Percentiles rank a stretch among this genome's conserved stretches.
These are phyloP conservation scores for Pemphredon lugubris DNA, from an alignment of 2,888 invertebrate species.

Conservation along the genomic window DNA sequence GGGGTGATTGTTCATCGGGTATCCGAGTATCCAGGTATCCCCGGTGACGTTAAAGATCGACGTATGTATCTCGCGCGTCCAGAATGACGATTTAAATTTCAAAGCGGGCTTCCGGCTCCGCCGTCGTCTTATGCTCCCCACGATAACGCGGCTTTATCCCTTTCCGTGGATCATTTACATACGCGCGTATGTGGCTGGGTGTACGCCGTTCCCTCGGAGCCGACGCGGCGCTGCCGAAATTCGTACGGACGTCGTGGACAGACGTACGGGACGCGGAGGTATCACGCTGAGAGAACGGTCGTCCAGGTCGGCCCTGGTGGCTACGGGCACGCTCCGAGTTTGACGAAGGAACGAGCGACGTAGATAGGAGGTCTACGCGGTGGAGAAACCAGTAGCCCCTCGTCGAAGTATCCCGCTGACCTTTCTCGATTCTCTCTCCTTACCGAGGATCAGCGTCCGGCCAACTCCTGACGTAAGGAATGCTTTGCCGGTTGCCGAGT, in stretches of 20 bases:
- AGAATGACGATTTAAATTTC: conserved; percentile 42
- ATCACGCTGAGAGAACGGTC: conserved; percentile 67
- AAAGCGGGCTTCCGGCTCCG: conserved; percentile 11
- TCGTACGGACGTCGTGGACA: conserved; percentile 61
- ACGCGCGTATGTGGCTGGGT: too few species aligned
- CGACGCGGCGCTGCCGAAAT: conserved; percentile 62
- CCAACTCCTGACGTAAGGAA: conserved; percentile 74
- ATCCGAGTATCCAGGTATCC: background rate
- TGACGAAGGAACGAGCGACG: conserved; percentile 60
- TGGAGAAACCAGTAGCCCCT: conserved; percentile 77
- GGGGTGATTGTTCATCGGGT: too few species aligned
- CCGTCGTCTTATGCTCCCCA: conserved; percentile 5
- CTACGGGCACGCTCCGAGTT: conserved; percentile 48
- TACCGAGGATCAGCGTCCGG: conserved; percentile 57
- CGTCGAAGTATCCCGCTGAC: conserved; percentile 76
- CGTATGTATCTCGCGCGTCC: background rate
- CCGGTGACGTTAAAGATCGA: background rate
- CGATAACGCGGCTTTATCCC: conserved; percentile 5
- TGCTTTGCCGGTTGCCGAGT: conserved; percentile 71
- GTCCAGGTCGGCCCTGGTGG: conserved; percentile 27
- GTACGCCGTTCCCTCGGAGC: conserved; percentile 15
- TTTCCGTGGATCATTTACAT: conserved; percentile 38
- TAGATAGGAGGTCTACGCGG: conserved; percentile 44
- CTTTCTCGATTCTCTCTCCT: conserved; percentile 69
- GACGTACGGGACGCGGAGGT: conserved; percentile 34